These are phyloP conservation scores for Vespertilio murinus DNA, from an alignment of 2,797 vertebrate genomes.

Conservation along the genomic window DNA sequence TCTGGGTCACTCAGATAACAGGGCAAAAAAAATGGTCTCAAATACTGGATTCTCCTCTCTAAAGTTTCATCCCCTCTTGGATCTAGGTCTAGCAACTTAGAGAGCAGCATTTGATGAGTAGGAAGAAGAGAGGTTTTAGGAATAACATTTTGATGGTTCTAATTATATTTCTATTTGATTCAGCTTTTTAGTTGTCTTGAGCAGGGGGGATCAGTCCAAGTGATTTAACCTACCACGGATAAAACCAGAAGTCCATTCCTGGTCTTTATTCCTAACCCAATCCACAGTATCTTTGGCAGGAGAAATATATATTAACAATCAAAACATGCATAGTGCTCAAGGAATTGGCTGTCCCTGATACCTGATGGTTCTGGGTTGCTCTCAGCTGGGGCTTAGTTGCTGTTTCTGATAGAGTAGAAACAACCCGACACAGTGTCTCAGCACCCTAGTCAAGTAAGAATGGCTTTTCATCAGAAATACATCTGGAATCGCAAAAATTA, in stretches of 20 bases:
- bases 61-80: background rate
- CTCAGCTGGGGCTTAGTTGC: background rate
- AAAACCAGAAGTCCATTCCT: background rate
- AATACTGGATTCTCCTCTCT: background rate
- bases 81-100: background rate
- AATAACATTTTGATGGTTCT: background rate
- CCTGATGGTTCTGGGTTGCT: background rate
- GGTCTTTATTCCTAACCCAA: background rate
- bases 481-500: background rate
- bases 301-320: background rate
- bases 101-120: no score
- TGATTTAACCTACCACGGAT: background rate
- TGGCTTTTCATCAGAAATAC: background rate
- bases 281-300: background rate
- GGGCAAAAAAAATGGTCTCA: background rate
- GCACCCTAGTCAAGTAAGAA: background rate
- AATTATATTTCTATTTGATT: background rate
- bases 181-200: background rate
- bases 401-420: background rate
- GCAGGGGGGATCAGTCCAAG: background rate
- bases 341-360: background rate
- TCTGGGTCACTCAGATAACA: background rate
- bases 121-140: no score
- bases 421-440: background rate
- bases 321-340: background rate